phyloP scores from a whole-genome alignment of 2,797 vertebrate species.

The Sebastes vulpes region DNA sequence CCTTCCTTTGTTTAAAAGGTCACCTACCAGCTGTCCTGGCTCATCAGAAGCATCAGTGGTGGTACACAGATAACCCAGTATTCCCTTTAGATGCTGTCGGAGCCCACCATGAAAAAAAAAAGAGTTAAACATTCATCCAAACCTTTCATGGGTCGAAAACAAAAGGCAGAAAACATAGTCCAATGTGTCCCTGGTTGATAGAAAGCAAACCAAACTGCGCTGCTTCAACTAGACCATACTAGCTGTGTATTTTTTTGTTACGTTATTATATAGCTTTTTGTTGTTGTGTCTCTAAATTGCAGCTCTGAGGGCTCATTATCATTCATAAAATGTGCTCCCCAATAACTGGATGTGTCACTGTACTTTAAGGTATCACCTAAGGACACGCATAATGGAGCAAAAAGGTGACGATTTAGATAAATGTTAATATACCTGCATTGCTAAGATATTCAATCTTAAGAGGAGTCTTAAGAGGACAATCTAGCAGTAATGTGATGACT shows the following conservation, averaged over 20 bases:
- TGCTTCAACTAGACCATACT: conserved; percentile 20
- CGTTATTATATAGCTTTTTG: neutral
- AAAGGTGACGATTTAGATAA: neutral
- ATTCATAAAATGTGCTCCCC: neutral
- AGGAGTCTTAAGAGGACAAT: neutral
- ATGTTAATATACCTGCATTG: neutral
- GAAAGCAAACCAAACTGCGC: conserved; percentile 27
- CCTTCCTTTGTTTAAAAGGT: conserved; percentile 16
- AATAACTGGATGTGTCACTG: neutral
- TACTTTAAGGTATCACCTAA: neutral
- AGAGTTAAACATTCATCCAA: conserved; percentile 49
- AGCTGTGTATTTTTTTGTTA: neutral
- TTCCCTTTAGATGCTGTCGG: conserved; percentile 16
- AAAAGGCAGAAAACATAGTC: conserved; percentile 26
- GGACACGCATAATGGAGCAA: neutral
- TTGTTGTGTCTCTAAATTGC: neutral
- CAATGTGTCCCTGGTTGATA: conserved; percentile 27
- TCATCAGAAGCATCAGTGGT: neutral
- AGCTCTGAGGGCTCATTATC: conserved; percentile 10
- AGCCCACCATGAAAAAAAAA: neutral
- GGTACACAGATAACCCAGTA: neutral
- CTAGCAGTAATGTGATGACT: neutral
- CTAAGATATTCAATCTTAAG: neutral
- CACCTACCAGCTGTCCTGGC: neutral
- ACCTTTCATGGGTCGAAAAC: conserved; percentile 37